Base-by-base conservation (phyloP, 2,797 vertebrate species). In the Xenops minutus region DNA sequence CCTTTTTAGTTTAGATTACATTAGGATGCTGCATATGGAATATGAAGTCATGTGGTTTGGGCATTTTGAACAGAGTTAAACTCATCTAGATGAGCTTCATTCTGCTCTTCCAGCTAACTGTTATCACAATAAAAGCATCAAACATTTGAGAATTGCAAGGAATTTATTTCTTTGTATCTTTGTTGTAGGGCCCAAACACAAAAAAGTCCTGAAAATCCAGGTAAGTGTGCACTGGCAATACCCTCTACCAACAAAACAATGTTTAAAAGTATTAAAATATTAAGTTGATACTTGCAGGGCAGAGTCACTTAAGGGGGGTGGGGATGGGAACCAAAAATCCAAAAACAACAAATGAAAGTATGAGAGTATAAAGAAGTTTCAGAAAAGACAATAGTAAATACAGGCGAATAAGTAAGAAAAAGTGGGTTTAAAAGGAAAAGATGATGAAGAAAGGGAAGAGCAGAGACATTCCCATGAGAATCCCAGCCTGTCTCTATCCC, bases 181-280 rank as follows among this genome's bases (percentile, higher is more conserved):
- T 78, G 58, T 91, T 93, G 20, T 76, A 98, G 98, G 95, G 87
- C 69, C 36, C 97, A 96, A 56, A 86, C 96, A 46, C 98, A 93
- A 64, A 97, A 93, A 75, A 56, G 83, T 95, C 91, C 94, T 58
- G 98, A 98, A 78, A 97, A 97, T 49, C 77, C 63, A 97, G 98
- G 98, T 98, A 95, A 97, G 87, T 66, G 12, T 54, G 37, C 34
- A 36, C 15, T 93, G 64, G 14, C 32, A 80, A 30, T 21, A 51
- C 27, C 34, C 20, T 12, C 43, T 59, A 55, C 51, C 6, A 41
- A 41, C 16, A 71, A 56, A 54, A 55, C 20, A 27, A 1, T 12
- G 5, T 34, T 88, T 23, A 9, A 76, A 94, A 84, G 21, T 20
- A 51, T 36, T 39, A 39, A 88, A 84, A 72, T 44, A 13, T 7